A percentile compares a stretch with the other conserved stretches of the same genome.
Evolutionary conservation across 2,797 vertebrate species (phyloP).

Genomic region (Microhierax caerulescens): DNA sequence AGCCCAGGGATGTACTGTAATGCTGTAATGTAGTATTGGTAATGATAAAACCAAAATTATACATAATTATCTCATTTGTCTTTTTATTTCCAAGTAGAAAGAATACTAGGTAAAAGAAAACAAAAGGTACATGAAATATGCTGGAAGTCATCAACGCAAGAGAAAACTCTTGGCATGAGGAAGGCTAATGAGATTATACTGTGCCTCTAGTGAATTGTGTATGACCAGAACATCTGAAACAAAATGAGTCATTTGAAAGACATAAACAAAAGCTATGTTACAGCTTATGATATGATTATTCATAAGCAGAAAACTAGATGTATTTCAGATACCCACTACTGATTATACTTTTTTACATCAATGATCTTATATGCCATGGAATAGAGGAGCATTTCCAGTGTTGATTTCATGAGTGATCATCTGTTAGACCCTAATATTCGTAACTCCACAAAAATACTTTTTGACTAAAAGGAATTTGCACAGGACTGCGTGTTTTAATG

Average conservation of each 20-base stretch:
- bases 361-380: background rate
- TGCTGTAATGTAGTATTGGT: background rate
- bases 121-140: background rate
- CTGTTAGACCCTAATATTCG: background rate
- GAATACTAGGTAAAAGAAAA: background rate
- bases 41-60: slow-evolving; percentile 19
- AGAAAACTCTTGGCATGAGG: background rate
- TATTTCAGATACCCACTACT: background rate
- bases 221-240: slow-evolving; percentile 11
- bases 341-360: background rate
- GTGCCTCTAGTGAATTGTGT: background rate
- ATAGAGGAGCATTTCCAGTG: background rate
- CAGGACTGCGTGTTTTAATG: background rate
- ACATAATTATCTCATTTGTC: slow-evolving; percentile 3
- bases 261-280: background rate
- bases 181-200: background rate
- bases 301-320: background rate
- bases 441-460: background rate
- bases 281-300: background rate
- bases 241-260: background rate
- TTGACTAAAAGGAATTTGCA: background rate
- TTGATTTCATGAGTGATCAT: background rate
- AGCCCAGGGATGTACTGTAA: background rate
- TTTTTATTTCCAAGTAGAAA: slow-evolving; percentile 48
- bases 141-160: background rate